Percentiles rank a stretch among this genome's conserved stretches.
Conservation (phyloP, 2,888 invertebrate species). For the Stenolophus ochropezus region DNA sequence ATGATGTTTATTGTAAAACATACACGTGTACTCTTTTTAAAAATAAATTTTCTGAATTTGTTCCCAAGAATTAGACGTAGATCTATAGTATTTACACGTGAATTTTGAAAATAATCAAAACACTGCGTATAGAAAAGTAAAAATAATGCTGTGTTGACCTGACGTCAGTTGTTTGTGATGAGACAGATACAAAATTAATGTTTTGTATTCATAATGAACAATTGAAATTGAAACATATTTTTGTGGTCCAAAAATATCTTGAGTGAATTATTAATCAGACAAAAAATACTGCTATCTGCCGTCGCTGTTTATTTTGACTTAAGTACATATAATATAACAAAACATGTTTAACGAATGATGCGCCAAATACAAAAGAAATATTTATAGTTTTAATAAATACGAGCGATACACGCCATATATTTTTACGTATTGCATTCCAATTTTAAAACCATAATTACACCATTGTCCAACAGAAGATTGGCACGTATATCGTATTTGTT, state of each 20-base stretch:
- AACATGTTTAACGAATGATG: not conserved
- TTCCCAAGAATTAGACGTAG: not conserved
- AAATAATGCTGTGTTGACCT: slow-evolving; percentile 21
- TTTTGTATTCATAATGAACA: not conserved
- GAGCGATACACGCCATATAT: not conserved
- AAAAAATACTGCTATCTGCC: slow-evolving; percentile 21
- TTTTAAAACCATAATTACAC: not conserved
- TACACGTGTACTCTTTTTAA: not conserved
- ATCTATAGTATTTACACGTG: not conserved
- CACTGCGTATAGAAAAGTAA: slow-evolving; percentile 36
- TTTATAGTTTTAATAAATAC: slow-evolving; percentile 10
- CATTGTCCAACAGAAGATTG: not conserved
- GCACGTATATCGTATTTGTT: not conserved
- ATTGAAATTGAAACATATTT: not conserved
- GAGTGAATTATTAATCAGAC: not conserved
- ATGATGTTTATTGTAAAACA: not conserved
- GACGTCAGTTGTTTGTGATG: slow-evolving; percentile 21
- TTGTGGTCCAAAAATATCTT: not conserved
- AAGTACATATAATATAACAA: slow-evolving; percentile 18
- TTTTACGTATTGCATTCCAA: not conserved
- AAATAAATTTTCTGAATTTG: not conserved
- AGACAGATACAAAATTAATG: slow-evolving; percentile 11
- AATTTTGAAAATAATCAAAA: slow-evolving; percentile 16
- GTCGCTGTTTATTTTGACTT: slow-evolving; percentile 21
- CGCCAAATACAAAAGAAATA: slow-evolving; percentile 4